Conservation (phyloP, 2,888 invertebrate species). For the Himalopsyche japonica region DNA sequence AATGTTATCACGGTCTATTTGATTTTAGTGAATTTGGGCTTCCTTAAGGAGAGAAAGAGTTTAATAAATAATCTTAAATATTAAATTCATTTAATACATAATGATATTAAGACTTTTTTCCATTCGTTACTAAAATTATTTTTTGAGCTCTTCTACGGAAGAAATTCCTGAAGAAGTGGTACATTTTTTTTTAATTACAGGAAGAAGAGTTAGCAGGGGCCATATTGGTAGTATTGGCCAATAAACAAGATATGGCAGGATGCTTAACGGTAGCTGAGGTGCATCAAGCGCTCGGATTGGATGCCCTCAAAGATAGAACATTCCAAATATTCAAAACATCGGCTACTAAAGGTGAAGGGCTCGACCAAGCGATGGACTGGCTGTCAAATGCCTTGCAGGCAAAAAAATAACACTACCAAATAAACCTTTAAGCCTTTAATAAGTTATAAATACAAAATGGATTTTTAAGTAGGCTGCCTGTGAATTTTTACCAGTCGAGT, state of each 20-base stretch:
- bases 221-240: constrained; percentile 94
- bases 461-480: constrained; percentile 35
- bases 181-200: constrained; percentile 52
- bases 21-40: too few relatives aligned
- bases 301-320: constrained; percentile 93
- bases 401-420: constrained; percentile 70
- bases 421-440: constrained; percentile 28
- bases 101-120: too few relatives aligned
- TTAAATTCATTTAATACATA: too few relatives aligned
- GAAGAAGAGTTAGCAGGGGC: constrained; percentile 97
- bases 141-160: too few relatives aligned
- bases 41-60: too few relatives aligned
- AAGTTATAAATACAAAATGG: constrained; percentile 32
- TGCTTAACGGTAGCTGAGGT: constrained; percentile 97
- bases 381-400: constrained; percentile 87
- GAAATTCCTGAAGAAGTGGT: too few relatives aligned
- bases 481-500: constrained; percentile 1
- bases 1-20: too few relatives aligned
- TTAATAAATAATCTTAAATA: too few relatives aligned
- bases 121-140: too few relatives aligned
- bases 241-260: constrained; percentile 99
- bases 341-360: constrained; percentile 95
- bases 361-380: constrained; percentile 99
- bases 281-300: constrained; percentile 93
- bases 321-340: constrained; percentile 99